Evolutionary conservation across 2,888 invertebrate species (phyloP).

Genomic region (Apantesis nais): DNA sequence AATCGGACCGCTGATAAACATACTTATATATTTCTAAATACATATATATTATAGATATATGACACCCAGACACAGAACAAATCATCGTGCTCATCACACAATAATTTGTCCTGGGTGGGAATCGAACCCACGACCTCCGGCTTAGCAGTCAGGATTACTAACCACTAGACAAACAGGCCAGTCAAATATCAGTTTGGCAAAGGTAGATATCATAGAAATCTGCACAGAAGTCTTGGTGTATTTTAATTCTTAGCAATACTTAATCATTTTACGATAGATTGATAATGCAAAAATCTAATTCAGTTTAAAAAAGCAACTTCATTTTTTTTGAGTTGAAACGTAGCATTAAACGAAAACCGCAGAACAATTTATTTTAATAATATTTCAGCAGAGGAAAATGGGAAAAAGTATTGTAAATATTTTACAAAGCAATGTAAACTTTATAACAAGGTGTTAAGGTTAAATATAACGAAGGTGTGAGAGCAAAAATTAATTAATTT

Average conservation of each 20-base stretch:
- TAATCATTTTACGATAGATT: not conserved
- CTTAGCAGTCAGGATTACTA: no score
- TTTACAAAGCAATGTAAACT: conserved; percentile 9
- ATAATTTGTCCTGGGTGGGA: no score
- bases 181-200: no score
- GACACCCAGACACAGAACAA: no score
- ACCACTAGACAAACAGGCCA: no score
- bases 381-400: conserved; percentile 31
- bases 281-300: conserved; percentile 4
- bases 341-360: conserved; percentile 34
- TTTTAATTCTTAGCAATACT: not conserved
- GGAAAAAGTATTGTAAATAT: conserved; percentile 31
- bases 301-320: conserved; percentile 6
- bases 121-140: no score
- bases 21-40: no score
- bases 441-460: conserved; percentile 22
- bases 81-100: no score
- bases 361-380: conserved; percentile 50
- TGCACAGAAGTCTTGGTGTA: no score
- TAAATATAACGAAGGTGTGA: conserved; percentile 1
- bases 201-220: no score
- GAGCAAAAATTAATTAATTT: conserved; percentile 44
- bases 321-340: conserved; percentile 27
- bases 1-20: no score
- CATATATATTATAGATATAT: no score